Evolutionary conservation across 2,113 vertebrate genomes (phyloP), one percentile per base, ranked within the genome.

Genomic region (Sphyrna mokarran): DNA sequence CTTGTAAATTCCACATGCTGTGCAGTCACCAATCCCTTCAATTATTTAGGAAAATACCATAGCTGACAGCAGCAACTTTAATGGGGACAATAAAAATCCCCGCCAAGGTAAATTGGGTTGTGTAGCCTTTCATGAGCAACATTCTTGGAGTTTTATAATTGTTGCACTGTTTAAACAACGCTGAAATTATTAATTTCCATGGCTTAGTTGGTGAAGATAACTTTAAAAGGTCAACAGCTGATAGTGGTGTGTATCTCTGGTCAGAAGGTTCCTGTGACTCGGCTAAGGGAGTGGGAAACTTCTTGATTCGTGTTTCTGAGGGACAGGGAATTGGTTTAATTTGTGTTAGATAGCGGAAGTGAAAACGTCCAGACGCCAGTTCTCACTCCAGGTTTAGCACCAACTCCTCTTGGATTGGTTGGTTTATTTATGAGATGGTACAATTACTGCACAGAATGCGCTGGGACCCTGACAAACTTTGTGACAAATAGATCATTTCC

Each of bases 161-260:
- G 11, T 70, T 29, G 69, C 33, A 72, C 26, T 95, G 69, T 95
- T 95, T 95, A 33, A 95, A 72, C 54, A 95, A 72, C 40, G 0
- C 37, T 26, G 94, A 95, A 76, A 76, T 95, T 89, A 14, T 63
- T 16, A 61, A 70, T 16, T 54, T 72, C 69, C 69, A 18, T 54
- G 29, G 68, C 72, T 76, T 72, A 95, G 43, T 33, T 95, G 93
- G 68, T 33, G 40, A 95, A 54, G 68, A 29, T 54, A 54, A 43
- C 94, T 95, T 95, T 95, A 76, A 95, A 95, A 95, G 94, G 68
- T 72, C 43, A 95, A 43, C 43, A 72, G 23, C 68, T 54, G 40
- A 76, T 0, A 10, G 68, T 3, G 72, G 20, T 1, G 20, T 1
- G 69, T 16, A 54, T 33, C 26, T 26, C 94, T 48, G 23, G 11